phyloP scores from a whole-genome alignment of 2,113 vertebrate genomes.

The Mungos mungo region DNA sequence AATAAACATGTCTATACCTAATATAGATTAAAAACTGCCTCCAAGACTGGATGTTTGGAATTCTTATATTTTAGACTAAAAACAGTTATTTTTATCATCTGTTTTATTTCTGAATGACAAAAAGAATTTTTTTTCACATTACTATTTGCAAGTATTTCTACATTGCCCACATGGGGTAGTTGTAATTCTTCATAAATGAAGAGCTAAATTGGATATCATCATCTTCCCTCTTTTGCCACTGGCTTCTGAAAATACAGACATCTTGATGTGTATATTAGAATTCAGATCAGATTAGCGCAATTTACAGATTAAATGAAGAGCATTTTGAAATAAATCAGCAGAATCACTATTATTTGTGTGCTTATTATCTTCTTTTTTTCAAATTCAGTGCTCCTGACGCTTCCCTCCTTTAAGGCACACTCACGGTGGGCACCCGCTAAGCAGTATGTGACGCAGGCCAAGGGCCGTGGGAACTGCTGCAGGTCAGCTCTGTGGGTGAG shows the following conservation, averaged over 20 bases:
- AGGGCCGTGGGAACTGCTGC: rapidly evolving
- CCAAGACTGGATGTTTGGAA: neutral
- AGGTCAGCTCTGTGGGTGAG: neutral
- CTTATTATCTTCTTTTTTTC: neutral
- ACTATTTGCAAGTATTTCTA: neutral
- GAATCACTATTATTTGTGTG: neutral
- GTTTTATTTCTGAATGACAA: neutral
- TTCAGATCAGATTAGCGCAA: slow-evolving; percentile 24
- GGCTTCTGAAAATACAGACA: neutral
- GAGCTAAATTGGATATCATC: neutral
- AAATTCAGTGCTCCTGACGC: neutral
- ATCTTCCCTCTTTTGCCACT: neutral
- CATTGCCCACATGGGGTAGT: neutral
- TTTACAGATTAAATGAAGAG: neutral
- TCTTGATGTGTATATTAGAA: neutral
- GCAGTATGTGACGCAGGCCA: rapidly evolving
- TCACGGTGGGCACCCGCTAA: too few relatives aligned
- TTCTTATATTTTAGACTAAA: neutral
- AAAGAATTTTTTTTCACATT: neutral
- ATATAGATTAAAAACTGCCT: neutral
- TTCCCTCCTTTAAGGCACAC: neutral
- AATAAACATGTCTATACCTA: neutral
- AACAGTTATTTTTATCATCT: neutral
- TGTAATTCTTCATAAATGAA: neutral
- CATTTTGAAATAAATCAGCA: neutral